Conservation (phyloP, 2,113 vertebrate species). For the Pomatostomus ruficeps region DNA sequence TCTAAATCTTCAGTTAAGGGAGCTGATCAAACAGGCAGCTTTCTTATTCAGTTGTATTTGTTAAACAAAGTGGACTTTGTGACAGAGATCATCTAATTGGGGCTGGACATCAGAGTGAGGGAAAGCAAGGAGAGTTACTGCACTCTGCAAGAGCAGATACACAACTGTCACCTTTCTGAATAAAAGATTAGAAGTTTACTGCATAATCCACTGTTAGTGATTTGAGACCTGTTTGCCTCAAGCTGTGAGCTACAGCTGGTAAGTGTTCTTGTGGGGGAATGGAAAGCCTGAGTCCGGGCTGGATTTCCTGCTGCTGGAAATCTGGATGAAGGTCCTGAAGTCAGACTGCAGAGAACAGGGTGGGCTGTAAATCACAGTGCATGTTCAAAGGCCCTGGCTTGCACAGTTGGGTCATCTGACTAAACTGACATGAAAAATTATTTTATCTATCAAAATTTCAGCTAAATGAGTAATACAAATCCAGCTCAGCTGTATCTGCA, state of each 20-base stretch:
- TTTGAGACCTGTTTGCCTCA: not conserved
- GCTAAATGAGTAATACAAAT: not conserved
- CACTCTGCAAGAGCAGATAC: not conserved
- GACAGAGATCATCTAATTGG: not conserved
- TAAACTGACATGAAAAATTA: not conserved
- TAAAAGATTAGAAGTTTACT: not conserved
- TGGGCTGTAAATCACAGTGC: not conserved
- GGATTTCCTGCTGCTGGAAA: constrained; percentile 7
- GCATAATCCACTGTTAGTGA: not conserved
- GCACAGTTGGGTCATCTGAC: not conserved
- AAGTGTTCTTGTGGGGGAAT: not conserved
- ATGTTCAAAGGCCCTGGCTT: not conserved
- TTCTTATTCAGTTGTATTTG: not conserved
- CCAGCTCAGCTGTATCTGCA: not conserved
- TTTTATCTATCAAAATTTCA: not conserved
- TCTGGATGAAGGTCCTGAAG: not conserved
- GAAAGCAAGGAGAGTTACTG: not conserved
- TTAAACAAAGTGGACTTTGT: not conserved
- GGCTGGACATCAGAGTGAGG: not conserved
- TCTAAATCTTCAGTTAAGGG: not conserved
- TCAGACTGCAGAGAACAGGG: not conserved
- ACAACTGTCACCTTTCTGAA: not conserved
- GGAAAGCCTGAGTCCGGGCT: constrained; percentile 2
- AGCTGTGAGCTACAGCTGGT: not conserved
- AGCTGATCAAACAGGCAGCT: not conserved